Conservation (phyloP, 2,797 vertebrate genomes). For the Buphagus erythrorhynchus region DNA sequence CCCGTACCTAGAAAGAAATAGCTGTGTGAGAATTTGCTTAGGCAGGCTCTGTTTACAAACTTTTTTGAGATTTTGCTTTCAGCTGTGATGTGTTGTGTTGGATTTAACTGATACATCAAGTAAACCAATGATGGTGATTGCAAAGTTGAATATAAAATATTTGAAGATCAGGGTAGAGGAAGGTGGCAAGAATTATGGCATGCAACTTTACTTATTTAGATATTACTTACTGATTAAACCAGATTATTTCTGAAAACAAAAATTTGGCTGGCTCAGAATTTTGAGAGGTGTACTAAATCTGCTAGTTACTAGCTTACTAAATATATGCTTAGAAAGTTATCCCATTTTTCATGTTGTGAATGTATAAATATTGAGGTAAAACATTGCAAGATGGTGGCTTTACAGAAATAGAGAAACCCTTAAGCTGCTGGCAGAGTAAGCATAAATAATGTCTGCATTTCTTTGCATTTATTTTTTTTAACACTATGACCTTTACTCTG, state of each 20-base stretch:
- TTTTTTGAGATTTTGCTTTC: not conserved
- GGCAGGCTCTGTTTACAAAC: not conserved
- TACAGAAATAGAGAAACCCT: not conserved
- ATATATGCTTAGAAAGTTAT: not conserved
- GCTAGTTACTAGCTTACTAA: not conserved
- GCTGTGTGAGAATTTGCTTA: not conserved
- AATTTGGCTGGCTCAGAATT: not conserved
- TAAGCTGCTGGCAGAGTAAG: not conserved
- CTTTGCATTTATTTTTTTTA: not conserved
- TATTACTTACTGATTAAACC: not conserved
- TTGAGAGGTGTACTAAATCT: not conserved
- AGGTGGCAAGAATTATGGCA: not conserved
- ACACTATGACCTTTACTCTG: not conserved
- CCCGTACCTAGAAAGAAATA: not conserved
- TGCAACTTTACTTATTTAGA: not conserved
- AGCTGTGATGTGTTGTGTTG: not conserved
- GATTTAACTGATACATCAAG: not conserved
- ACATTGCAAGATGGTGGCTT: not conserved
- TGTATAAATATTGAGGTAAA: not conserved
- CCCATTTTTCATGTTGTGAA: not conserved
- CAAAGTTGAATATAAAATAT: not conserved
- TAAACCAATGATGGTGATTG: not conserved
- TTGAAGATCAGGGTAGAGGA: not conserved
- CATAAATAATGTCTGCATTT: not conserved
- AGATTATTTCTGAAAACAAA: slow-evolving; percentile 19